Evolutionary conservation across 1,140 invertebrate species (phyloP), one percentile per base, ranked within the genome.

Genomic region (Drosophila setifemur): DNA sequence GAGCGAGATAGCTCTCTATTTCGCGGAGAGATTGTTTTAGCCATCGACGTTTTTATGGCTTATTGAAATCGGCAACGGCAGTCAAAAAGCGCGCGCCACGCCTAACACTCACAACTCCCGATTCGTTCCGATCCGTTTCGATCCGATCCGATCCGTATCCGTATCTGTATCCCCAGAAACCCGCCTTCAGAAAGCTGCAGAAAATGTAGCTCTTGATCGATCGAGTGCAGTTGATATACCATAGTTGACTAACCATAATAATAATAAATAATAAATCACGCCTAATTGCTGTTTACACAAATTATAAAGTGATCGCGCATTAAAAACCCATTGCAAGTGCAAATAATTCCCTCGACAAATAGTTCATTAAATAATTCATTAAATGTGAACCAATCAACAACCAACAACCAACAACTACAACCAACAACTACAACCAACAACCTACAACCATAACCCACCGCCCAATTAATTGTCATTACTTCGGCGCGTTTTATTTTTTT

Each of bases 261-360:
- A 35, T 14, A 1, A 16, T 2, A 16, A 7, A 35, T 6, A 6
- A 7, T 4, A 31, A 31, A 31, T 9, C 9, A 11, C 2, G 12
- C 12, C 33, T 37, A 37, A 37, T 37, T 37, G 33, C 33, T 55
- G 60, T 74, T 55, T 52, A 82, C 47, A 68, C 53, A 85, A 86
- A 85, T 85, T 86, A 85, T 55, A 81, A 86, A 86, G 81, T 79
- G 81, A 85, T 85, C 61, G 82, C 43, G 81, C 66, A 75, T 85
- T 85, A 85, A 85, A 87, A 81, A 87, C 47, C 81, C 47, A 86
- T 86, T 60, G 25, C n/a, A 33, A 73, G 66, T 78, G 76, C 77
- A 77, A 73, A 73, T 77, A 82, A 82, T 75, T 72, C 43, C 12
- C 42, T 39, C 37, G 55, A 47, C 54, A 47, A 58, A 50, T 50